Conservation (phyloP, 2,113 vertebrate genomes). For the Irena cyanogastra region DNA sequence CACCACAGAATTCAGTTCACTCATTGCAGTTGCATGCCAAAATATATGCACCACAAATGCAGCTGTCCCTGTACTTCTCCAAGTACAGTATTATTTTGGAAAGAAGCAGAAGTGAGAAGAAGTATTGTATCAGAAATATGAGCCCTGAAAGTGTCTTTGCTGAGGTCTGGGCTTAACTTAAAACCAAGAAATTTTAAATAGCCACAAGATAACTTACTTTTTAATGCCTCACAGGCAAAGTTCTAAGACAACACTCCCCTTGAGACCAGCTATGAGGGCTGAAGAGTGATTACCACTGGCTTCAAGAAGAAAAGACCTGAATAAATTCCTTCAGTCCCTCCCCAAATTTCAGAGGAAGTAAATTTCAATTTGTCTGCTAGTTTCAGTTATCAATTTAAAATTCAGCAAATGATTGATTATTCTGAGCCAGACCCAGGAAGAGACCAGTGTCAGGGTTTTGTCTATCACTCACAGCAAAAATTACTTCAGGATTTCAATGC, state of each 20-base stretch:
- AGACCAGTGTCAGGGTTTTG: fast-evolving
- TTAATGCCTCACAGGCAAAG: not conserved
- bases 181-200: not conserved
- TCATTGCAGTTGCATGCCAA: not conserved
- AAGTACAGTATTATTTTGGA: not conserved
- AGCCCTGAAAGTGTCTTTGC: not conserved
- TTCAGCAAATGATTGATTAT: not conserved
- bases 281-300: not conserved
- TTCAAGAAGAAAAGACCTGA: not conserved
- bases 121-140: not conserved
- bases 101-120: not conserved
- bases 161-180: not conserved
- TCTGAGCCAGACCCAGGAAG: not conserved
- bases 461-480: not conserved
- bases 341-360: not conserved
- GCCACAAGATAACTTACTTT: not conserved
- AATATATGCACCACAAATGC: not conserved
- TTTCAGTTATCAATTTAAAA: not conserved
- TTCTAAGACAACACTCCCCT: not conserved
- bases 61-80: not conserved
- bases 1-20: not conserved
- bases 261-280: not conserved
- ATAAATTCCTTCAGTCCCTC: not conserved
- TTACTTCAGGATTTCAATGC: not conserved
- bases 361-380: not conserved